These are phyloP conservation scores for Rhamphomyia laevipes DNA, from an alignment of 2,888 invertebrate genomes.

Conservation along the genomic window DNA sequence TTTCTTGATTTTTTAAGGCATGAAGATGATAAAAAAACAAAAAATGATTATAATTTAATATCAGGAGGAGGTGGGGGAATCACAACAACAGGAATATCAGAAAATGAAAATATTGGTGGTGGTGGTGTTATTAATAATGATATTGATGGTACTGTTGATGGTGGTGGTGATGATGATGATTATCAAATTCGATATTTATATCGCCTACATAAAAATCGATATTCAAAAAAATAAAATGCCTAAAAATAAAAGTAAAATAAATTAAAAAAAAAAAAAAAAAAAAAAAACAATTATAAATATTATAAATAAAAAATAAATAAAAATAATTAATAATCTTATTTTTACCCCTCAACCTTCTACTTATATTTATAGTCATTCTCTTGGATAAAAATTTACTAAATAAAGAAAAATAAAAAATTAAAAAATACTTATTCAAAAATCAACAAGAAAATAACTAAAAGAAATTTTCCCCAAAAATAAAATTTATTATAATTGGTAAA, in stretches of 20 bases:
- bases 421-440: no score
- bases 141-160: not conserved
- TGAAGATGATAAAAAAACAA: not conserved
- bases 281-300: not conserved
- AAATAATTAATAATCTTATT: no score
- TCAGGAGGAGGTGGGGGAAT: slow-evolving; percentile 12
- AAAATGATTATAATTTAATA: slow-evolving; percentile 13
- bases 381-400: no score
- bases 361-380: no score
- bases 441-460: no score
- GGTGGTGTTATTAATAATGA: slow-evolving; percentile 10
- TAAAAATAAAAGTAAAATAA: no score
- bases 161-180: slow-evolving; percentile 19
- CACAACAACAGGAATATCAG: not conserved
- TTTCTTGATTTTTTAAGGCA: slow-evolving; percentile 18
- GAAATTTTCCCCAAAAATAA: no score
- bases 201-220: slow-evolving; percentile 29
- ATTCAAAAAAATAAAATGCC: slow-evolving; percentile 16
- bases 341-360: no score
- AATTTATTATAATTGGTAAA: no score
- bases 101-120: slow-evolving; percentile 1
- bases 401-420: no score
- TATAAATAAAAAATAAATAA: no score
- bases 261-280: no score
- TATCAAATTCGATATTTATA: slow-evolving; percentile 30